Evolutionary conservation across 2,113 vertebrate species (phyloP).

Genomic region (Rynchops niger): DNA sequence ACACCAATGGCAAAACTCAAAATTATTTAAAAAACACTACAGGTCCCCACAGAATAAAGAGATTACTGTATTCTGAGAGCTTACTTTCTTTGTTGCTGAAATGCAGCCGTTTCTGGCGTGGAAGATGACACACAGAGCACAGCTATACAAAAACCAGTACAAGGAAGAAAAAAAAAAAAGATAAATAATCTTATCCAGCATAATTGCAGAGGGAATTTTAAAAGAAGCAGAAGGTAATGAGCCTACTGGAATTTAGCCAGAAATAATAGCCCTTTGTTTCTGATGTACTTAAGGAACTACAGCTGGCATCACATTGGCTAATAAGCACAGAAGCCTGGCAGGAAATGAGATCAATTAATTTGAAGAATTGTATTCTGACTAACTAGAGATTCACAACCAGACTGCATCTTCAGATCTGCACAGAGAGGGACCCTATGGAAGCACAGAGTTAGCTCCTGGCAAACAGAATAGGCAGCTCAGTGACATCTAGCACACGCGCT

Average conservation of each 20-base stretch:
- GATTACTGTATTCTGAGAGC: neutral
- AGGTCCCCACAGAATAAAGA: neutral
- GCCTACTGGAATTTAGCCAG: constrained; percentile 40
- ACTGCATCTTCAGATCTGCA: neutral
- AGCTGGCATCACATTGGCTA: constrained; percentile 47
- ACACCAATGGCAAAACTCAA: neutral
- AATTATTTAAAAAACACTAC: neutral
- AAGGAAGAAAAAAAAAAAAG: neutral
- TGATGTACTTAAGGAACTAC: constrained; percentile 45
- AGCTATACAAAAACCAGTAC: neutral
- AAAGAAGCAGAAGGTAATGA: constrained; percentile 50
- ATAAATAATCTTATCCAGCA: neutral
- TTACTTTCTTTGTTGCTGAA: neutral
- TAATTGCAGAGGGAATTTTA: constrained; percentile 36
- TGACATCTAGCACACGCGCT: neutral
- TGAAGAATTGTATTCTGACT: constrained; percentile 40
- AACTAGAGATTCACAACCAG: constrained; percentile 19
- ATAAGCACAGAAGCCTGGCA: constrained; percentile 50
- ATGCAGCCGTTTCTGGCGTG: neutral
- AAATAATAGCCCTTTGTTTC: constrained; percentile 60
- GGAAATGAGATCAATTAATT: constrained; percentile 68
- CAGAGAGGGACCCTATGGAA: neutral
- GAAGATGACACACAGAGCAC: neutral
- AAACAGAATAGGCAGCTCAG: neutral
- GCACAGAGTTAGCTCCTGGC: neutral